Evolutionary conservation across 2,113 vertebrate genomes (phyloP).

Genomic region (Tachysurus fulvidraco): DNA sequence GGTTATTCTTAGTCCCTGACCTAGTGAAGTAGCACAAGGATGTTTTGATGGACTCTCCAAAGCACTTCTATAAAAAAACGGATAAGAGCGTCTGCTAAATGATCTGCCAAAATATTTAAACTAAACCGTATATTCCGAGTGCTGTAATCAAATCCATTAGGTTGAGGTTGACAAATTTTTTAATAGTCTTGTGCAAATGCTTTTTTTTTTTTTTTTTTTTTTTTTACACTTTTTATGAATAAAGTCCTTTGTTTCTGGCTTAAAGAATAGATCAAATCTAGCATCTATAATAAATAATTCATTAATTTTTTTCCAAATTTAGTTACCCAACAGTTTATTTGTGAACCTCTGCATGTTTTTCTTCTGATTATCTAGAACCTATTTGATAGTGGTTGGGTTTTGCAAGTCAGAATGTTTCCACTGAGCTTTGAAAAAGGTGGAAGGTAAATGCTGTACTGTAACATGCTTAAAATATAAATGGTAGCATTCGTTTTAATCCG

Average conservation of each 20-base stretch:
- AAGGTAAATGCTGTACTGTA: background rate
- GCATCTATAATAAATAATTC: background rate
- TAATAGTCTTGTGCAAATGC: no score
- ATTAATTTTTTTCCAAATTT: background rate
- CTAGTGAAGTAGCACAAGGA: background rate
- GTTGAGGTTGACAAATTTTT: background rate
- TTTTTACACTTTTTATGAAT: background rate
- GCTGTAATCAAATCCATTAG: background rate
- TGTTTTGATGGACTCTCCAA: background rate
- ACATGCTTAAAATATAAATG: background rate
- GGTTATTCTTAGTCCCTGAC: background rate
- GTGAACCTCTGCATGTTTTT: background rate
- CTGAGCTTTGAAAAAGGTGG: background rate
- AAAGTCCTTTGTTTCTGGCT: background rate
- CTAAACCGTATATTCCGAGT: background rate
- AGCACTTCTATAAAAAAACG: background rate
- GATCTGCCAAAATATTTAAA: background rate
- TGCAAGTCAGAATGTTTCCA: background rate
- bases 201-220: no score
- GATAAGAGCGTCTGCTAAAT: background rate
- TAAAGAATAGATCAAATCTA: background rate
- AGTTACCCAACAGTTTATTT: background rate
- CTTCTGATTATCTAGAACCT: background rate
- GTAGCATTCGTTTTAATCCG: background rate
- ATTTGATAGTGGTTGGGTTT: background rate